A percentile compares a stretch with the other conserved stretches of the same genome.
These are phyloP conservation scores for Ia io DNA, from an alignment of 2,113 vertebrate species.

Conservation along the genomic window DNA sequence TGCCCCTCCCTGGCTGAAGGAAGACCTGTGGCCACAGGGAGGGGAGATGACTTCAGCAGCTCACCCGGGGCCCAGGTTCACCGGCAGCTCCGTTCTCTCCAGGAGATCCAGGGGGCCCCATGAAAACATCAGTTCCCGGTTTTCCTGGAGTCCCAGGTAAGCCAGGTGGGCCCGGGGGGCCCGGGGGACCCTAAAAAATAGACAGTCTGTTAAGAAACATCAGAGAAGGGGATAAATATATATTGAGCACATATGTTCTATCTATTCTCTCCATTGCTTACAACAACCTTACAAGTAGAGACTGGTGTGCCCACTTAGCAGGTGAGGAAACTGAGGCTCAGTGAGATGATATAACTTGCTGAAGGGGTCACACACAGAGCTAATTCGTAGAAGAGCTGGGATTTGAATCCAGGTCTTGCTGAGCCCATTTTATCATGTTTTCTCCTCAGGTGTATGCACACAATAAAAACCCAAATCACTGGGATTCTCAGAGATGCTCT, in stretches of 20 bases:
- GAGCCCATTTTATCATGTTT: not conserved
- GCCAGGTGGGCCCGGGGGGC: slow-evolving; percentile 86
- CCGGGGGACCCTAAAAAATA: slow-evolving; percentile 86
- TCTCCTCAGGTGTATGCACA: not conserved
- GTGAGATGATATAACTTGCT: not conserved
- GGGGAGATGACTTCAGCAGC: slow-evolving; percentile 41
- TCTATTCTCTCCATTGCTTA: not conserved
- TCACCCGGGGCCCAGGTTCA: slow-evolving; percentile 87
- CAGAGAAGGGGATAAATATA: not conserved
- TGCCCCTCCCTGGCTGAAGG: not conserved
- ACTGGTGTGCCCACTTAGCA: not conserved
- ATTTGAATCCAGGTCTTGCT: not conserved
- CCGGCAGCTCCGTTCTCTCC: slow-evolving; percentile 87
- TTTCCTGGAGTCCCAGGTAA: slow-evolving; percentile 83
- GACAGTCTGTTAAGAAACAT: slow-evolving; percentile 43
- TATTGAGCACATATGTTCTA: not conserved
- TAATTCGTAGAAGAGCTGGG: not conserved
- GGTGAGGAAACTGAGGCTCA: not conserved
- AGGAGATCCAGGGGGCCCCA: slow-evolving; percentile 83
- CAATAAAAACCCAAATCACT: not conserved
- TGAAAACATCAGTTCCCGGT: slow-evolving; percentile 81
- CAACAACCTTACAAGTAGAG: not conserved
- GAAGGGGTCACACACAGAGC: not conserved
- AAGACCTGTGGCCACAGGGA: not conserved
- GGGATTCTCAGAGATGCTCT: not conserved